Evolutionary conservation across 2,888 invertebrate genomes (phyloP), one percentile per base, ranked within the genome.

Genomic region (Chelonus formosanus): DNA sequence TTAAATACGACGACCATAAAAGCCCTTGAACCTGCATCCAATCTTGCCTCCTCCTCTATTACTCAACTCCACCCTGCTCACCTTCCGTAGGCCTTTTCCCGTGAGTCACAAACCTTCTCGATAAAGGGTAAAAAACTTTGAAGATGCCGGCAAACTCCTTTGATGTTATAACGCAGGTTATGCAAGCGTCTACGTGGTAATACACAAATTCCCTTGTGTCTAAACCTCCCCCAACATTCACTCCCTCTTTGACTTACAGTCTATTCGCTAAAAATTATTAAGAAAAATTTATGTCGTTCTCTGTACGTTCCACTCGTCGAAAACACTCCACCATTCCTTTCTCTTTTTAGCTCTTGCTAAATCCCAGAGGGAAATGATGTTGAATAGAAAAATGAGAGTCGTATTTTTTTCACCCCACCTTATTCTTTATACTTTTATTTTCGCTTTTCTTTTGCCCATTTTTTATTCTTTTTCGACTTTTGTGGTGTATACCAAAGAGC

Each of bases 91-190:
- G 61, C 62, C 68, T 71, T 72, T 70, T 68, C 66, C 67, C 65
- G 48, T 65, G 69, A 59, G 70, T 70, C 68, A 64, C 70, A 73
- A 73, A 73, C 72, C 73, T 74, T 76, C 74, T 75, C 76, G 74
- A 78, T 78, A 78, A 78, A 78, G 80, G 79, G 77, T 76, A 72
- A 76, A 78, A 79, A 79, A 81, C 75, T 80, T 80, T 77, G 74
- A 80, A 79, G 77, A 78, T 78, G 77, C 73, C 66, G 67, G 66
- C 72, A 67, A 69, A 72, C 70, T 71, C 75, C 83, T 83, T 83
- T 83, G 82, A 83, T 82, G 78, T 82, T 40, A 40, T 40, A 40
- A 6, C 40, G 67, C 69, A 67, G 65, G 68, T 69, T 68, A 68
- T 68, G 60, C 69, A 58, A 69, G 67, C 69, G 40, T 40, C 40